A percentile compares a stretch with the other conserved stretches of the same genome.
These are phyloP conservation scores for Crepidodera aurea DNA, from an alignment of 2,888 invertebrate genomes.

Conservation along the genomic window DNA sequence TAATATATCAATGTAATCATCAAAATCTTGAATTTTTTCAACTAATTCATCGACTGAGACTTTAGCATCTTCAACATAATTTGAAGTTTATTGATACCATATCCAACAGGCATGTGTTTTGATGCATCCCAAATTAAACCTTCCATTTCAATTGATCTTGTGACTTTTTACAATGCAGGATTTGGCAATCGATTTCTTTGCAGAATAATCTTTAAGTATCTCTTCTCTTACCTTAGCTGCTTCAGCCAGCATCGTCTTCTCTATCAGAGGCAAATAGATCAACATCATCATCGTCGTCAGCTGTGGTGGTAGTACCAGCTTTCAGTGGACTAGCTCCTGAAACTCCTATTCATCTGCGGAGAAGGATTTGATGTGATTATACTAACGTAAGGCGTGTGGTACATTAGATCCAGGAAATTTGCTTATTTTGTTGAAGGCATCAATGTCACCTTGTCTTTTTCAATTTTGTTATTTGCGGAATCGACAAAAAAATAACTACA, in stretches of 20 bases:
- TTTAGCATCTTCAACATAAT: slow-evolving; percentile 97
- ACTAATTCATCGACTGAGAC: slow-evolving; percentile 88
- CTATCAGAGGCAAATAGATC: slow-evolving; percentile 91
- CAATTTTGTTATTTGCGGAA: no score
- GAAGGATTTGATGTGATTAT: slow-evolving; percentile 91
- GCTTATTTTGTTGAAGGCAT: slow-evolving; percentile 79
- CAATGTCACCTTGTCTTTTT: slow-evolving; percentile 87
- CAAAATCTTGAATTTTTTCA: slow-evolving; percentile 89
- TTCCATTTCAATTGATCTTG: slow-evolving; percentile 86
- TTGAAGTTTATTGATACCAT: slow-evolving; percentile 94
- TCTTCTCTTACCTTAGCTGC: slow-evolving; percentile 73
- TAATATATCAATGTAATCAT: slow-evolving; percentile 94
- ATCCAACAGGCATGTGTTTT: slow-evolving; percentile 93
- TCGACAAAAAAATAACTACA: no score
- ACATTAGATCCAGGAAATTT: slow-evolving; percentile 74
- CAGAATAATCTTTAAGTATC: slow-evolving; percentile 89
- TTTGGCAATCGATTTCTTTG: slow-evolving; percentile 96
- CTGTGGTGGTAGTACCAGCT: slow-evolving; percentile 68
- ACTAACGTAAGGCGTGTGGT: slow-evolving; percentile 87
- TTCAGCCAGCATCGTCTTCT: slow-evolving; percentile 85
- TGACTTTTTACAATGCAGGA: slow-evolving; percentile 87
- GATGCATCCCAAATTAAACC: slow-evolving; percentile 97
- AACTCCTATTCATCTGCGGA: slow-evolving; percentile 71
- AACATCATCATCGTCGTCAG: slow-evolving; percentile 73
- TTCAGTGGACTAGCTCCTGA: slow-evolving; percentile 65